These are phyloP conservation scores for Cromileptes altivelis DNA, from an alignment of 2,113 vertebrate genomes.

Conservation along the genomic window DNA sequence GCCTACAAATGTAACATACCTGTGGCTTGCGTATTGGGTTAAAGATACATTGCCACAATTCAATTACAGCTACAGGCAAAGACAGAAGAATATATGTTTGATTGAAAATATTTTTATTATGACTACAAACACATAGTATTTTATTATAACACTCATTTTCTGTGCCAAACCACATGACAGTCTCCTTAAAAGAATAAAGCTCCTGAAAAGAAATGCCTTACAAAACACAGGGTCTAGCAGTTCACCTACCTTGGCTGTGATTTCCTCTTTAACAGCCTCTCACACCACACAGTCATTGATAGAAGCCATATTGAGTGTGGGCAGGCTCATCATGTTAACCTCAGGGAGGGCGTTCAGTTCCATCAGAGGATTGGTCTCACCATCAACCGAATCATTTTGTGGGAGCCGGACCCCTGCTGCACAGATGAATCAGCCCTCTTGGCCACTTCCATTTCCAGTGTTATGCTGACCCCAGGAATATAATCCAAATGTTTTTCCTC, in stretches of 20 bases:
- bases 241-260: slow-evolving; percentile 15
- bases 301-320: slow-evolving; percentile 19
- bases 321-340: slow-evolving; percentile 40
- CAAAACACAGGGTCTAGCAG: neutral
- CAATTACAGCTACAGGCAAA: neutral
- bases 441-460: slow-evolving; percentile 41
- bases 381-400: slow-evolving; percentile 13
- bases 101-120: neutral
- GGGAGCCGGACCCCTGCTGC: slow-evolving; percentile 20
- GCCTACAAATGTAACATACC: no score
- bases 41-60: neutral
- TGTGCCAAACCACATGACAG: neutral
- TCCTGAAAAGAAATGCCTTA: neutral
- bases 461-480: slow-evolving; percentile 30
- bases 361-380: slow-evolving; percentile 35
- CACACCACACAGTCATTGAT: slow-evolving; percentile 9
- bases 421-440: slow-evolving; percentile 20
- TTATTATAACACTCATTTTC: neutral
- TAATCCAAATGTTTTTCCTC: slow-evolving; percentile 41
- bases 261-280: slow-evolving; percentile 34
- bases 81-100: neutral
- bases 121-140: neutral
- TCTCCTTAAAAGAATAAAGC: neutral
- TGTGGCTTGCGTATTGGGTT: no score
- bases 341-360: slow-evolving; percentile 26